Conservation (phyloP, 1,140 invertebrate genomes). For the Lethrus apterus region DNA sequence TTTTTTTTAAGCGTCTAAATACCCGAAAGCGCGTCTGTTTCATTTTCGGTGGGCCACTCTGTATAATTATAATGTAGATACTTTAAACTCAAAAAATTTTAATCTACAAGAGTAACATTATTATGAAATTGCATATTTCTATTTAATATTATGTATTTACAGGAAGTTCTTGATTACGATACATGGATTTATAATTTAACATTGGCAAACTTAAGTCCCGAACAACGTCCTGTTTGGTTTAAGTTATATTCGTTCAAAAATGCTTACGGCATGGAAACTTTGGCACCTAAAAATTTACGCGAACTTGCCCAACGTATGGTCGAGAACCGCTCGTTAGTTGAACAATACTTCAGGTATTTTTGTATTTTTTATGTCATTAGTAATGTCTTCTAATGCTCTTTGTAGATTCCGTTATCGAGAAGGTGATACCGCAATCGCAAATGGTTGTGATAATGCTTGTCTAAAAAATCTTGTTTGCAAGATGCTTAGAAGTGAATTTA, state of each 20-base stretch:
- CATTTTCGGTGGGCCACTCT: no score
- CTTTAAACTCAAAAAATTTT: no score
- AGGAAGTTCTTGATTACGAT: constrained; percentile 60
- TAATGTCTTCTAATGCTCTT: constrained; percentile 12
- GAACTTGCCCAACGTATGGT: constrained; percentile 42
- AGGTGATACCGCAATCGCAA: constrained; percentile 46
- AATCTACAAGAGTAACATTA: no score
- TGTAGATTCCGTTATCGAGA: constrained; percentile 35
- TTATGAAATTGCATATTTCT: no score
- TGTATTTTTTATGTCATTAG: not conserved
- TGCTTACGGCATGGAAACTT: constrained; percentile 49
- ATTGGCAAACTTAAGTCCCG: constrained; percentile 56
- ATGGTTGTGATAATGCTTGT: constrained; percentile 49
- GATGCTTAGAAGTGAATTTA: constrained; percentile 48
- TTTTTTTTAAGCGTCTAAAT: no score
- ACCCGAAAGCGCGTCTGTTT: no score
- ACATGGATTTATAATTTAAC: constrained; percentile 76
- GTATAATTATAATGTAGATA: no score
- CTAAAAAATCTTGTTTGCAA: constrained; percentile 50
- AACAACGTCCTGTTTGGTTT: constrained; percentile 53
- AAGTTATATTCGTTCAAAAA: constrained; percentile 62
- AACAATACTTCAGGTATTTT: constrained; percentile 30
- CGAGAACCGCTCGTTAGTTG: constrained; percentile 29
- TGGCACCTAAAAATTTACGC: constrained; percentile 44
- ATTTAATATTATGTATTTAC: no score